Percentiles rank a stretch among this genome's conserved stretches.
Evolutionary conservation across 1,140 invertebrate species (phyloP).

Genomic region (Drosophila arawakana): DNA sequence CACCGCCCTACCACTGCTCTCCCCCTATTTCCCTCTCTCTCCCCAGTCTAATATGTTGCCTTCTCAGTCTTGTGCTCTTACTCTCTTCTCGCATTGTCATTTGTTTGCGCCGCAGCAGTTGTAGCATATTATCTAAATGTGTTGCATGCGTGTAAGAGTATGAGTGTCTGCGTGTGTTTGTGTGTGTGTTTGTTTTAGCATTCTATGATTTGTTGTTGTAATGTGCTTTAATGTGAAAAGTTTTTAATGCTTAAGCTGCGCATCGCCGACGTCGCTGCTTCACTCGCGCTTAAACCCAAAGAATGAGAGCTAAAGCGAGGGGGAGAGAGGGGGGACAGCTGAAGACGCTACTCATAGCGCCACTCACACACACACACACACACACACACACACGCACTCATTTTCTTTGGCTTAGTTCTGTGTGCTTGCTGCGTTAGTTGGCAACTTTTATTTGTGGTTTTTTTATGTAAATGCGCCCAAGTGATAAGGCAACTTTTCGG

Average conservation of each 20-base stretch:
- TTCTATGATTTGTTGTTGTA: constrained; percentile 83
- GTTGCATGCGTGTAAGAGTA: constrained; percentile 72
- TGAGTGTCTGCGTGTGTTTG: constrained; percentile 33
- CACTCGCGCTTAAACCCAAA: constrained; percentile 30
- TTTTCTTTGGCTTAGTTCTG: constrained; percentile 65
- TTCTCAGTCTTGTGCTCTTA: neutral
- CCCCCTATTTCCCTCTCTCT: neutral
- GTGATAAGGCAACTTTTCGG: constrained; percentile 81
- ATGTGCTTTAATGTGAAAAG: constrained; percentile 83
- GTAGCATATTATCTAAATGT: constrained; percentile 83
- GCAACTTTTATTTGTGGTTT: constrained; percentile 83
- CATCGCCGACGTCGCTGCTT: constrained; percentile 30
- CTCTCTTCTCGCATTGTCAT: constrained; percentile 58
- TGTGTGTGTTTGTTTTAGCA: constrained; percentile 37
- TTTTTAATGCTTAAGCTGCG: constrained; percentile 81
- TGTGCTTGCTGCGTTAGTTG: constrained; percentile 72
- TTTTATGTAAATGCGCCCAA: constrained; percentile 83
- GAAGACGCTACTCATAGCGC: constrained; percentile 38
- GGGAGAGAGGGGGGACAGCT: neutral
- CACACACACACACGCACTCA: constrained; percentile 46
- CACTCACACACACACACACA: constrained; percentile 14
- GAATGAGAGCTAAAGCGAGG: neutral
- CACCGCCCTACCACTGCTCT: neutral
- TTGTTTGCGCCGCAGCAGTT: constrained; percentile 78
- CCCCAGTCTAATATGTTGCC: neutral